A percentile compares a stretch with the other conserved stretches of the same genome.
Conservation (phyloP, 2,113 vertebrate genomes). For the Hiodon alosoides region DNA sequence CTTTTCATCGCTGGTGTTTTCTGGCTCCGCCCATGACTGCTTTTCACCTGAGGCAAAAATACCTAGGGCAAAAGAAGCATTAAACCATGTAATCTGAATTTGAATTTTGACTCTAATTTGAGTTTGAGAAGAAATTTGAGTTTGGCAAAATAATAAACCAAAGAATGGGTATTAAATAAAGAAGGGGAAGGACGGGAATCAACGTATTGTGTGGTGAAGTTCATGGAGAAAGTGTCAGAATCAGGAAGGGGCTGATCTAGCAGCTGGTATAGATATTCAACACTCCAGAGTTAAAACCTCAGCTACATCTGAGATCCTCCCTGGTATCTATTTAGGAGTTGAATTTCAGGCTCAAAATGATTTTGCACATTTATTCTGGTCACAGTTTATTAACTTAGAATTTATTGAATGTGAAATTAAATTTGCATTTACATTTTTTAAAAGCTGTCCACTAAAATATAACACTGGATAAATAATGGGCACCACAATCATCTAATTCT, state of each 20-base stretch:
- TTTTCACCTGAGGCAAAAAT: slow-evolving; percentile 96
- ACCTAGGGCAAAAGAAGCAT: slow-evolving; percentile 65
- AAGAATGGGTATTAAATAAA: slow-evolving; percentile 6
- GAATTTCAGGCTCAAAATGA: too few species aligned
- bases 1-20: slow-evolving; percentile 88
- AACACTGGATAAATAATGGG: too few species aligned
- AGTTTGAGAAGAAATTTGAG: not conserved
- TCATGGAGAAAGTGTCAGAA: not conserved
- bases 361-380: too few species aligned
- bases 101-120: not conserved
- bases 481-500: not conserved
- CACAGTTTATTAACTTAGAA: too few species aligned
- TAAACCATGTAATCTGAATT: not conserved
- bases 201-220: not conserved
- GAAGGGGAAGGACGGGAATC: not conserved
- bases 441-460: too few species aligned
- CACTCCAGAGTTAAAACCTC: too few species aligned
- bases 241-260: too few species aligned
- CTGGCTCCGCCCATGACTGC: slow-evolving; percentile 92
- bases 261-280: too few species aligned
- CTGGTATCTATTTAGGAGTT: too few species aligned
- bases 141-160: not conserved
- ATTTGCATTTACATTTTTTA: too few species aligned
- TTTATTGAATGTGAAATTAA: too few species aligned
- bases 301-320: too few species aligned